Evolutionary conservation across 1,140 invertebrate species (phyloP), one percentile per base, ranked within the genome.

Genomic region (Saccostrea glomerata): DNA sequence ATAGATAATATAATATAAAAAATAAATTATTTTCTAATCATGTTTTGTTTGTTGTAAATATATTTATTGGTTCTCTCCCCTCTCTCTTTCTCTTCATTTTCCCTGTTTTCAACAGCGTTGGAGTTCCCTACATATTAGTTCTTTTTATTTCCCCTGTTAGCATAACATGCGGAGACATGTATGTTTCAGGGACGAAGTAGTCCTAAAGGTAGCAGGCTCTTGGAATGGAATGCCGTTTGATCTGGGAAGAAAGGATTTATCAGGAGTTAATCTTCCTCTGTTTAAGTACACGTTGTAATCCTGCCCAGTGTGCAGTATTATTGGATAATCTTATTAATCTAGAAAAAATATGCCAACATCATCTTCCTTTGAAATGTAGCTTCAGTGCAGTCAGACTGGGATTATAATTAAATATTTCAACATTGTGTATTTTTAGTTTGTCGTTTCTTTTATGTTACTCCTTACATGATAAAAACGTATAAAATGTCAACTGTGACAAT

Each of bases 401-500:
- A 30, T 77, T 77, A 36, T 77, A 77, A 77, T 77, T 77, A 15
- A 30, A 77, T 15, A 77, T 25, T 77, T 77, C 30, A 25, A 25
- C 25, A 36, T 77, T 25, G 23, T 13, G 12, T 77, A 77, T 77
- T 77, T 40, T 30, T 77, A 77, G 70, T 77, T 17, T 13, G 3
- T 36, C 70, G 7, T 77, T 77, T 36, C 70, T 77, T 77, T 77
- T 36, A 77, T 30, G 70, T 77, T 77, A 25, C 70, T 77, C 70
- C 36, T 77, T 36, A 77, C 70, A 77, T 77, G 70, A 36, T 77
- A 25, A 77, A 77, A 77, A 77, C 25, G 70, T 77, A 77, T 77
- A 77, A 77, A 77, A 77, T 77, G 70, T 77, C 70, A 77, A 77
- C 47, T 36, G 23, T 77, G 70, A 77, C 70, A 77, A 77, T 77